Base-by-base conservation (phyloP, 1,140 invertebrate genomes). In the Anthonomus grandis region DNA sequence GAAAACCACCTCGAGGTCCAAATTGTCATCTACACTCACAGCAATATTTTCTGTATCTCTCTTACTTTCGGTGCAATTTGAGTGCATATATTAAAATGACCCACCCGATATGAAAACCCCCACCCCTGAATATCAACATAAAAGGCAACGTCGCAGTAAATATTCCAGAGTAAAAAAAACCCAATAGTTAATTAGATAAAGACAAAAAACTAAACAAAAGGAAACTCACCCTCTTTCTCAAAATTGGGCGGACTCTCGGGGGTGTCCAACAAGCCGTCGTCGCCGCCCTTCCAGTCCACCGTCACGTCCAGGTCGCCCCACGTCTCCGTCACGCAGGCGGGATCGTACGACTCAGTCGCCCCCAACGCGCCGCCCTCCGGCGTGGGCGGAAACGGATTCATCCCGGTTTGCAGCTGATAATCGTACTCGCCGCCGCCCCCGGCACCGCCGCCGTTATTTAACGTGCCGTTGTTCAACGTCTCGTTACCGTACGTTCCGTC, bases 221-320 rank as follows among this genome's bases (percentile, higher is more conserved):
- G 39, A 15, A 39, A 25, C 25, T 31, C 42, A 41, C 68, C 68
- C 65, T 80, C 74, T 63, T 84, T 83, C 59, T 86, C 84, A 58
- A 81, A 85, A 27, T 79, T 75, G 0, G 83, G 83, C 3, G 85
- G 85, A 45, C 84, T 86, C 61, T 83, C 81, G 4, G 84, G 84
- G 2, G 82, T 84, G 64, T 83, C 80, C 13, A 42, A 12, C 6
- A n/a, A n/a, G n/a, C n/a, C n/a, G n/a, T n/a, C n/a, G n/a, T n/a
- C n/a, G n/a, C n/a, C n/a, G n/a, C 44, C 57, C 12, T 52, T 59
- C 24, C 27, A 15, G 8, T 59, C 57, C n/a, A 12, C 19, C 0
- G 18, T 19, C 9, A 27, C 45, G 15, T 37, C 53, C 5, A 47
- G 17, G 27, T 55, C 27, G 3, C 38, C 42, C 53, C 53, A 55